Evolutionary conservation across 37 sponge, comb jelly and placozoan species (phyloP).

Genomic region (Theonella swinhoei): DNA sequence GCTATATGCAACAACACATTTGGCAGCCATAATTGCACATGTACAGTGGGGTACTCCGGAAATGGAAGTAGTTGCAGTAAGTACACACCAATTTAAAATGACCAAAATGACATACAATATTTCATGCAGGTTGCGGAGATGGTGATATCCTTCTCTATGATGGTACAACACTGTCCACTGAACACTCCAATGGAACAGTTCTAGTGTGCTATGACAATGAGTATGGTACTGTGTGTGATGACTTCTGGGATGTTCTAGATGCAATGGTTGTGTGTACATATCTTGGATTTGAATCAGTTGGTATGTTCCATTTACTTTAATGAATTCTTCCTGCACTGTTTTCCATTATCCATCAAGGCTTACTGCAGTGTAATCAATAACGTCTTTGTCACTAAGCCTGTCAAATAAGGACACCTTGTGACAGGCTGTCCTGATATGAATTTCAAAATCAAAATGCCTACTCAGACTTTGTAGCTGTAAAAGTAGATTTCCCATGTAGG

Average conservation of each 20-base stretch:
- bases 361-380: not conserved
- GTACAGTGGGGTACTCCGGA: conserved; percentile 23
- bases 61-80: conserved; percentile 4
- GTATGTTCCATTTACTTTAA: too few relatives aligned
- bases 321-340: too few relatives aligned
- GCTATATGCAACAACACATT: conserved; percentile 29
- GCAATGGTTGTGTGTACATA: conserved; percentile 44
- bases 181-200: not conserved
- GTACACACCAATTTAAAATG: not conserved
- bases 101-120: too few relatives aligned
- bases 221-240: conserved; percentile 57
- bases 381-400: conserved; percentile 2
- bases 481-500: too few relatives aligned
- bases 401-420: too few relatives aligned
- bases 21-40: conserved; percentile 33
- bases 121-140: conserved; percentile 13
- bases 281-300: conserved; percentile 26
- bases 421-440: too few relatives aligned
- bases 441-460: too few relatives aligned
- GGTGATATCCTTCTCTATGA: conserved; percentile 9
- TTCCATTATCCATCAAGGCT: not conserved
- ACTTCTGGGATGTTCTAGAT: conserved; percentile 40
- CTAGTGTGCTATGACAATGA: conserved; percentile 32
- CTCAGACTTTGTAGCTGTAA: too few relatives aligned
- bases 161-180: not conserved